Evolutionary conservation across 2,888 invertebrate genomes (phyloP).

Genomic region (Aricia artaxerxes): DNA sequence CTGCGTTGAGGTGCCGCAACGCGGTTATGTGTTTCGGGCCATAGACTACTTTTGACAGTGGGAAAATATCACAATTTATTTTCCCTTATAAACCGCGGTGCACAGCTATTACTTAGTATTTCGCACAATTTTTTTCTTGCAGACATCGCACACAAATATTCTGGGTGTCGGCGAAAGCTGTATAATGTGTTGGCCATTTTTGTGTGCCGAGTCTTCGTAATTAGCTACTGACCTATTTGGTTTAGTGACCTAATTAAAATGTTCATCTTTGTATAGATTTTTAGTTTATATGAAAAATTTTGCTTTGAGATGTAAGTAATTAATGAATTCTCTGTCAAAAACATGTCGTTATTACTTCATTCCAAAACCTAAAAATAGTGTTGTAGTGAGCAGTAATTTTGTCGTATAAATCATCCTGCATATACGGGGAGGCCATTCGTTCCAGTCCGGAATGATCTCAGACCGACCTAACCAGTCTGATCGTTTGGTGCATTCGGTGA

Average conservation of each 20-base stretch:
- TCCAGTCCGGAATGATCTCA: too few species aligned
- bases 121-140: not conserved
- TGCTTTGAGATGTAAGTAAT: slow-evolving; percentile 9
- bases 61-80: too few species aligned
- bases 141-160: not conserved
- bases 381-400: too few species aligned
- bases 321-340: not conserved
- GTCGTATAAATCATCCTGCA: too few species aligned
- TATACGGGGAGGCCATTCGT: too few species aligned
- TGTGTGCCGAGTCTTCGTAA: slow-evolving; percentile 20
- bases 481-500: too few species aligned
- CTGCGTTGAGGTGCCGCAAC: too few species aligned
- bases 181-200: slow-evolving; percentile 14
- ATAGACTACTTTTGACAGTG: too few species aligned
- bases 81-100: too few species aligned
- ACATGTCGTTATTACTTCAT: not conserved
- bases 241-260: slow-evolving; percentile 23
- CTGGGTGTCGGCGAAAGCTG: slow-evolving; percentile 8
- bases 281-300: not conserved
- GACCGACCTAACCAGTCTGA: too few species aligned
- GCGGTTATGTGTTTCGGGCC: too few species aligned
- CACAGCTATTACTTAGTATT: too few species aligned
- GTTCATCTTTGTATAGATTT: slow-evolving; percentile 7
- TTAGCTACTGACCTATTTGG: slow-evolving; percentile 28
- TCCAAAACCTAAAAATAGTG: not conserved